Percentiles rank a stretch among this genome's conserved stretches.
Conservation (phyloP, 2,797 vertebrate species). For the Meriones psammophilus region DNA sequence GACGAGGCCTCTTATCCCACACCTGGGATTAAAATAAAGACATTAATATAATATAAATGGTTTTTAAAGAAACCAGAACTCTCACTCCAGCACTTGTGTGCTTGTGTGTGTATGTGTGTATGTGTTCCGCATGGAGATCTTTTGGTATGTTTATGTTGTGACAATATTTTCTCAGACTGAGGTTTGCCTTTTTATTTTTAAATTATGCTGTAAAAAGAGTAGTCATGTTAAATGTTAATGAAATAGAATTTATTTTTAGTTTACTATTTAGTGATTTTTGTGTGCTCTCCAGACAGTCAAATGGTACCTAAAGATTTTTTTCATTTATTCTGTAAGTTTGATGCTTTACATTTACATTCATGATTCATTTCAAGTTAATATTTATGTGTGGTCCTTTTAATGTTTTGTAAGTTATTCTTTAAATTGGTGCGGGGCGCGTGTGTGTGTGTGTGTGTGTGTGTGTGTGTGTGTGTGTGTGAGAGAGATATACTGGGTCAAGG, state of each 20-base stretch:
- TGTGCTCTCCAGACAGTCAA: conserved; percentile 7
- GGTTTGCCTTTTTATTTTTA: conserved; percentile 60
- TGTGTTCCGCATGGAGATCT: background rate
- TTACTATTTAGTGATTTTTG: conserved; percentile 1
- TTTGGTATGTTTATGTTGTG: conserved; percentile 29
- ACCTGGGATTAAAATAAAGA: too few species aligned
- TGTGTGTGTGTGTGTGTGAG: too few species aligned
- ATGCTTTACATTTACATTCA: conserved; percentile 35
- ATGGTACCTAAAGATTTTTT: conserved; percentile 39
- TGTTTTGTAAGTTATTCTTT: background rate
- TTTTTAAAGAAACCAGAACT: too few species aligned
- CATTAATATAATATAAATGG: too few species aligned
- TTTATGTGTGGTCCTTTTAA: background rate
- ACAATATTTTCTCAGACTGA: conserved; percentile 32
- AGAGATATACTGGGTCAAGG: background rate
- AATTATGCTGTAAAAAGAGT: conserved; percentile 24
- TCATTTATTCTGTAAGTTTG: conserved; percentile 24
- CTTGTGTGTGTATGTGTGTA: background rate
- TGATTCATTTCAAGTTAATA: conserved; percentile 44
- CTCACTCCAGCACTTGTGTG: background rate
- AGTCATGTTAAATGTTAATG: conserved; percentile 1
- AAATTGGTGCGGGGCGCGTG: background rate
- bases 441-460: too few species aligned
- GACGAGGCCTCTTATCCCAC: too few species aligned
- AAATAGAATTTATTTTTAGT: conserved; percentile 55